Evolutionary conservation across 2,888 invertebrate genomes (phyloP), one percentile per base, ranked within the genome.

Genomic region (Melanostoma mellinum): DNA sequence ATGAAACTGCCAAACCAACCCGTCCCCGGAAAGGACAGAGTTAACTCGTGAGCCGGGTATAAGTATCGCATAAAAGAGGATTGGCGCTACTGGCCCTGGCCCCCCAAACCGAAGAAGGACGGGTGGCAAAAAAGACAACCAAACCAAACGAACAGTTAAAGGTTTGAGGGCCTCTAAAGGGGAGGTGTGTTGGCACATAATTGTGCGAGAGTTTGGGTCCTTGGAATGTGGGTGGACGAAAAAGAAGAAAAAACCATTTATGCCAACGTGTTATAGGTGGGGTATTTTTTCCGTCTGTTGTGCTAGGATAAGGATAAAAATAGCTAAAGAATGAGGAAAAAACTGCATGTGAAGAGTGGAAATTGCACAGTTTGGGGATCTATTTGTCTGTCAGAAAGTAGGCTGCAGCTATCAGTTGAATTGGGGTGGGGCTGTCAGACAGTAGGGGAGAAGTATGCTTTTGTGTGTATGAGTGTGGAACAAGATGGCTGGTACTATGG

Each of bases 401-500:
- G 84, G 73, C 79, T 71, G 48, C 63, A 63, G 58, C 65, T 68
- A 65, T 61, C 55, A 68, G 63, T 50, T 72, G 67, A 46, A 42
- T 44, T 3, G 60, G 32, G 61, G 40, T 52, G 42, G 71, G 60
- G 73, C 53, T 84, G 68, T n/a, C 68, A 68, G 67, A 60, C 61
- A 36, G 58, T 36, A 6, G 8, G 38, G 46, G 32, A 42, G n/a
- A 58, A 36, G 36, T 63, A 36, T 55, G 55, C 3, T 5, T 65
- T 5, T 30, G 61, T 50, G 56, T 58, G 36, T 73, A 36, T 61
- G 60, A 2, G 10, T 33, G 38, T 55, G 42, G 55, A 84, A 84
- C 84, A 84, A 84, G 84, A 84, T 84, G 84, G 84, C 84, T 84
- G 79, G 32, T 42, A 58, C 75, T 10, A 74, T 67, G 81, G 81